Conservation (phyloP, 2,888 invertebrate species). For the Paralinhomoeus sp. region DNA sequence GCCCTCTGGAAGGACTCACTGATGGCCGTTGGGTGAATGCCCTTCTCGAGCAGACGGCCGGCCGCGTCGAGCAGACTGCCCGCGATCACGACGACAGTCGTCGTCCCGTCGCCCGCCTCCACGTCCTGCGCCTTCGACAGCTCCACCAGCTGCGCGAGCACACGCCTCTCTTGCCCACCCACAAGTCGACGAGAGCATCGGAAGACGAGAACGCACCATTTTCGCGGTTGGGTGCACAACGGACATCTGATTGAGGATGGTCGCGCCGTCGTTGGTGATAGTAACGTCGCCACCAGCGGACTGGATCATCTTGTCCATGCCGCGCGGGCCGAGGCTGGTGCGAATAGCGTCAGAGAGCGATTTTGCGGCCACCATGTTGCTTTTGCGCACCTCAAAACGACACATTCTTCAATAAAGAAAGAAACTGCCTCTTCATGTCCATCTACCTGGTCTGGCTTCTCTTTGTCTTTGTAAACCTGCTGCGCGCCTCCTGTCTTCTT, state of each 20-base stretch:
- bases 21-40: conserved; percentile 88
- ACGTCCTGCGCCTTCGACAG: conserved; percentile 86
- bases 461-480: conserved; percentile 31
- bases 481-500: no score
- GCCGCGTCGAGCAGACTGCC: conserved; percentile 83
- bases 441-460: conserved; percentile 45
- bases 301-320: conserved; percentile 99
- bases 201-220: conserved; percentile 46
- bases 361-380: conserved; percentile 89
- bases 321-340: conserved; percentile 88
- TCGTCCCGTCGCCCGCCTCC: conserved; percentile 97
- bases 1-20: conserved; percentile 85
- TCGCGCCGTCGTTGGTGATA: conserved; percentile 97
- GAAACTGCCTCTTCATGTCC: neutral
- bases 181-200: neutral
- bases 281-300: conserved; percentile 88
- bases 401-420: neutral
- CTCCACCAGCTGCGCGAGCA: conserved; percentile 56
- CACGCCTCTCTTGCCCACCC: neutral
- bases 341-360: conserved; percentile 96
- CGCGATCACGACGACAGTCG: conserved; percentile 88
- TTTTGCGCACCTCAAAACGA: conserved; percentile 52
- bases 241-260: conserved; percentile 94
- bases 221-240: conserved; percentile 94
- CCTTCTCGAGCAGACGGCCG: conserved; percentile 59